Base-by-base conservation (phyloP, 1,140 invertebrate species). In the Copidosoma floridanum region DNA sequence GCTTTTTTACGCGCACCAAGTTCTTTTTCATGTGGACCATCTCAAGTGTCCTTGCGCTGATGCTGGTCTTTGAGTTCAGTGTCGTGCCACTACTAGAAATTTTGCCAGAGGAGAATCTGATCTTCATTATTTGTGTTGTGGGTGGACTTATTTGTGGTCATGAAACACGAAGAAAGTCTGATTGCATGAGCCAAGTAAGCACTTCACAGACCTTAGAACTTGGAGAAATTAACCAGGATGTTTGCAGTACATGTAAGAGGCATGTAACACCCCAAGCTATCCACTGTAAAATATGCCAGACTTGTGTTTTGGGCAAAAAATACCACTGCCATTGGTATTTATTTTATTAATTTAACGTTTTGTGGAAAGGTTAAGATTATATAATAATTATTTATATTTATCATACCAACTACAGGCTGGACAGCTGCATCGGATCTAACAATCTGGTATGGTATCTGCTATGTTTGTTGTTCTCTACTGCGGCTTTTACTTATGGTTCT, bases 1-100 rank as follows among this genome's bases (percentile, higher is more conserved):
- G 65, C 68, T 84, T 84, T 71, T 77, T 85, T 72, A 81, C 77
- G 37, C 81, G 83, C 35, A 86, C 86, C 16, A 85, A 85, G 64
- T 89, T 90, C 71, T 89, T 88, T 71, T 77, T 85, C 59, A 81
- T 85, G 38, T 89, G 88, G 88, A 83, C 84, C 7, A 73, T 87
- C 14, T 83, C 83, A 20, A 88, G 88, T 23, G 77, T 85, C 23
- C 59, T 85, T 16, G 81, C 83, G 63, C 71, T 89, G 65, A 85
- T 88, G 70, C 65, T 85, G 10, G 80, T 89, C n/a, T 89, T 88
- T 76, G 85, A 89, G 71, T 67, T 84, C 21, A 77, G 76, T 58
- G 83, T 88, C 16, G 81, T 89, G 29, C 82, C 83, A 37, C 73
- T 86, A 43, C 71, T 88, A 44, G 85, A 89, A 72, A 88, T 90